These are phyloP conservation scores for Nothocercus nigrocapillus DNA, from an alignment of 2,113 vertebrate genomes.

Conservation along the genomic window DNA sequence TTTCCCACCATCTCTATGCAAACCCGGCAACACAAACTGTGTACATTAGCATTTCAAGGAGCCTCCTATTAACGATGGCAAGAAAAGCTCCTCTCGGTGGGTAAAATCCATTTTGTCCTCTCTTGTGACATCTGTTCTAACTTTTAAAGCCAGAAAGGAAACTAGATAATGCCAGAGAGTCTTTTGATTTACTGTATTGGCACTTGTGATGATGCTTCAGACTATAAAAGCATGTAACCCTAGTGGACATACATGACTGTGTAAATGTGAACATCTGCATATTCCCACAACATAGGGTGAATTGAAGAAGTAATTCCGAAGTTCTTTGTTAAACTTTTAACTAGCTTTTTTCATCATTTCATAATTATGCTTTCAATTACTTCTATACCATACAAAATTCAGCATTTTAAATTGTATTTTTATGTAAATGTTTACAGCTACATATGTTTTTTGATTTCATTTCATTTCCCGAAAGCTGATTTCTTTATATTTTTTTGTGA, in stretches of 20 bases:
- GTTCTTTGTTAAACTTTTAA: conserved; percentile 41
- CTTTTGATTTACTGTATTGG: conserved; percentile 93
- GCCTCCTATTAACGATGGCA: conserved; percentile 86
- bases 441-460: not conserved
- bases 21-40: conserved; percentile 86
- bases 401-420: conserved; percentile 30
- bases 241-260: conserved; percentile 66
- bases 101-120: conserved; percentile 92
- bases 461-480: conserved; percentile 11
- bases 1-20: conserved; percentile 92
- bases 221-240: conserved; percentile 70
- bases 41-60: conserved; percentile 97
- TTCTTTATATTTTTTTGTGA: not conserved
- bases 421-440: conserved; percentile 35
- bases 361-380: conserved; percentile 48
- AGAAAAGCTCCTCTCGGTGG: conserved; percentile 91
- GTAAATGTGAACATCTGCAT: conserved; percentile 60
- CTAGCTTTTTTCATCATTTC: conserved; percentile 22
- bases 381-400: conserved; percentile 1
- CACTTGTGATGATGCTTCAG: conserved; percentile 75
- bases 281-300: conserved; percentile 50
- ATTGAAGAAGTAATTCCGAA: conserved; percentile 26
- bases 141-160: conserved; percentile 94
- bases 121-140: conserved; percentile 94
- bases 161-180: conserved; percentile 88